Evolutionary conservation across 2,888 invertebrate species (phyloP), one percentile per base, ranked within the genome.

Genomic region (Microctonus hyperodae): DNA sequence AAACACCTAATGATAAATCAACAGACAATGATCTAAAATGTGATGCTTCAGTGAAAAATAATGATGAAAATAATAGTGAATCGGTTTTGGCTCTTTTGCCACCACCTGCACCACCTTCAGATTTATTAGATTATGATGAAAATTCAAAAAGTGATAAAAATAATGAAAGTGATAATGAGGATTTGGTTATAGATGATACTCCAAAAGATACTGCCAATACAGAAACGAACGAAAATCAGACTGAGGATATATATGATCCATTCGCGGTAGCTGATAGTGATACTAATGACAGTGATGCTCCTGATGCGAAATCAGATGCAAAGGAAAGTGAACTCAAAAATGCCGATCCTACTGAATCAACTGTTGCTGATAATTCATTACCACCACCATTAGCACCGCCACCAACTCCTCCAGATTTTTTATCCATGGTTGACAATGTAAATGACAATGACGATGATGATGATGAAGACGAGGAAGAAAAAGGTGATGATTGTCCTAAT

Each of bases 401-500:
- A 9, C 72, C 72, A 0, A 65, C 67, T 62, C 72, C 72, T 9
- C 71, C 72, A 6, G 57, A 65, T 7, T 71, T 73, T 48, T 65
- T 68, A 0, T n/a, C 23, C 1, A 11, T 56, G 1, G 28, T 48
- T 13, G 31, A 57, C 3, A 40, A 51, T 2, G 33, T 25, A 16
- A 22, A 25, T 20, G 58, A 67, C 7, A n/a, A 63, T 11, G 2
- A 62, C 2, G 53, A 59, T 7, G 50, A 50, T 20, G 55, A 83
- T 11, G 80, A 81, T 13, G 81, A 81, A 4, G 83, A 84, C 11
- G 83, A 87, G 2, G 86, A 87, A n/a, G 88, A 88, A 20, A 85
- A 86, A 1, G 86, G 88, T 69, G 91, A 91, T 0, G 92, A 91
- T 75, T 94, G 94, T 82, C 94, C 94, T 4, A 94, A 94, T 83